Percentiles rank a stretch among this genome's conserved stretches.
These are phyloP conservation scores for Diachasma alloeum DNA, from an alignment of 1,140 invertebrate genomes.

Conservation along the genomic window DNA sequence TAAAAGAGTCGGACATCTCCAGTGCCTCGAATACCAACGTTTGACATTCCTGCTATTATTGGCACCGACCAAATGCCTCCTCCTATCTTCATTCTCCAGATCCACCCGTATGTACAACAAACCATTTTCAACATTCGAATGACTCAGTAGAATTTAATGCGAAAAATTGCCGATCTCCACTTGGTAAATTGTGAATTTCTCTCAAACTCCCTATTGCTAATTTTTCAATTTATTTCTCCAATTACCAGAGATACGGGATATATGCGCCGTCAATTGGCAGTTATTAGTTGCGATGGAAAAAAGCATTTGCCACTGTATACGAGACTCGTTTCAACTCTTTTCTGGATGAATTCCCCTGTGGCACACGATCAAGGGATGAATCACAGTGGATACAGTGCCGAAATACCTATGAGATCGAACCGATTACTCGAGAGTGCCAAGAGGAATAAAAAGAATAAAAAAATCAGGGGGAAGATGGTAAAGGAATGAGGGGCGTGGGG, in stretches of 20 bases:
- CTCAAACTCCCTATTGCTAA: slow-evolving; percentile 47
- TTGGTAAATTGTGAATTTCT: neutral
- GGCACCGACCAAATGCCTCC: slow-evolving; percentile 41
- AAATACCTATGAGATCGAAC: slow-evolving; percentile 12
- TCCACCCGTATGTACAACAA: neutral
- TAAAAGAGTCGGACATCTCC: slow-evolving; percentile 11
- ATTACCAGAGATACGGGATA: slow-evolving; percentile 48
- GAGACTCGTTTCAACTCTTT: neutral
- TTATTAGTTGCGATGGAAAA: slow-evolving; percentile 46
- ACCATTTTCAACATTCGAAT: slow-evolving; percentile 19
- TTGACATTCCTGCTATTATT: slow-evolving; percentile 53
- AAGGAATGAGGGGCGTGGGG: neutral
- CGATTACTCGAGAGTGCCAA: neutral
- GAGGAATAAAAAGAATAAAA: neutral
- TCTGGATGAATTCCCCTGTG: neutral
- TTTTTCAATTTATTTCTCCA: slow-evolving; percentile 56
- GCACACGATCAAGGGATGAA: neutral
- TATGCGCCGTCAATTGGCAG: slow-evolving; percentile 46
- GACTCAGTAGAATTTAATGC: slow-evolving; percentile 27
- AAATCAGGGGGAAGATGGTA: neutral
- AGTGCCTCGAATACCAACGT: slow-evolving; percentile 36
- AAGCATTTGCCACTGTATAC: neutral
- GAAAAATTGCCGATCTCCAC: neutral
- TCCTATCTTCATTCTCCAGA: neutral
- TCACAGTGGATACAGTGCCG: slow-evolving; percentile 13